A percentile compares a stretch with the other conserved stretches of the same genome.
Conservation (phyloP, 2,797 vertebrate genomes). For the Channallabes apus region DNA sequence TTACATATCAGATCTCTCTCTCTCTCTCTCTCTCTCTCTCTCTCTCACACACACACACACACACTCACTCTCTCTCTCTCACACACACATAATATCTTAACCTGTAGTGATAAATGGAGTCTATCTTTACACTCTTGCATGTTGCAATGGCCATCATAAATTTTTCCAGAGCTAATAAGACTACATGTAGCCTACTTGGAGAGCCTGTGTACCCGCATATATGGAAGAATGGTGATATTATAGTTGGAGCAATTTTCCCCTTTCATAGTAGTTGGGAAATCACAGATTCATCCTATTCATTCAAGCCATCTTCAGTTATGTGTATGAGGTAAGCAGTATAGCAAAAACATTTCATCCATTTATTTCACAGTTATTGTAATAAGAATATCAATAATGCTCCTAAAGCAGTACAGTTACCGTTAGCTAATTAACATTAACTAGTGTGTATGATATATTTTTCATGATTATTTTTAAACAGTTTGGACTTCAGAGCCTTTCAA, state of each 20-base stretch:
- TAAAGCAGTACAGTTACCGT: neutral
- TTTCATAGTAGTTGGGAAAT: slow-evolving; percentile 59
- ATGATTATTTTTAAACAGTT: slow-evolving; percentile 49
- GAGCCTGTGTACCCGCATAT: slow-evolving; percentile 35
- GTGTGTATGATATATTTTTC: neutral
- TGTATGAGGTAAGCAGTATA: slow-evolving; percentile 67
- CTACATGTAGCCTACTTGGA: slow-evolving; percentile 56
- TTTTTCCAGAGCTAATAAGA: slow-evolving; percentile 58
- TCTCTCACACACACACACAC: neutral
- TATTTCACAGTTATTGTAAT: neutral
- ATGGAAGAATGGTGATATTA: slow-evolving; percentile 44
- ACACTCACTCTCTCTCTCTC: too few species aligned
- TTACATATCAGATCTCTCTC: neutral
- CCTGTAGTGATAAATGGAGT: slow-evolving; percentile 37
- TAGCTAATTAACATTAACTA: neutral
- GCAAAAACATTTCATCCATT: neutral
- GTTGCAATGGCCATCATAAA: slow-evolving; percentile 38
- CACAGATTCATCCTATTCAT: slow-evolving; percentile 56
- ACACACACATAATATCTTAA: too few species aligned
- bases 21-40: neutral
- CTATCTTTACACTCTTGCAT: slow-evolving; percentile 38
- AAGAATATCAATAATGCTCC: neutral
- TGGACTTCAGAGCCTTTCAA: slow-evolving; percentile 72
- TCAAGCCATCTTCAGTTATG: slow-evolving; percentile 61
- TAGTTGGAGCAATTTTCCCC: slow-evolving; percentile 43